phyloP scores from a whole-genome alignment of 2,888 invertebrate species.

The Drosophila diplacantha region DNA sequence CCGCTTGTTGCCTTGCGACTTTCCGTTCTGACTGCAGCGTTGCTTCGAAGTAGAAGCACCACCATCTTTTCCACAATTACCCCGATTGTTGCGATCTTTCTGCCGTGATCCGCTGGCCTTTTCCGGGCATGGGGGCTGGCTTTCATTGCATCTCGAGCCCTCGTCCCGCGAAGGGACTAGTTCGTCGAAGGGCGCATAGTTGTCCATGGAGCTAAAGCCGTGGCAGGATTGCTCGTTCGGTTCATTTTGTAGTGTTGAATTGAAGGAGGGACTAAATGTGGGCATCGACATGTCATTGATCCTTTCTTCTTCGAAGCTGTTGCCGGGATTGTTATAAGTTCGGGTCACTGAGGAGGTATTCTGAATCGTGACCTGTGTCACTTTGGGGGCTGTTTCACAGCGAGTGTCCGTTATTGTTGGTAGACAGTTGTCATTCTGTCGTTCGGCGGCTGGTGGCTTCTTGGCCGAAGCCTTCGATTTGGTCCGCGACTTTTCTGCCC shows the following conservation, averaged over 20 bases:
- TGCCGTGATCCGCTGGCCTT: not conserved
- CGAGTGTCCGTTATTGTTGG: not conserved
- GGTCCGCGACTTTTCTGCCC: too few relatives aligned
- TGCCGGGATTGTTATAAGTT: not conserved
- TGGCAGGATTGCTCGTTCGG: constrained; percentile 16
- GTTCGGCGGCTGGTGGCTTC: not conserved
- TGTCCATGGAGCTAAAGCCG: constrained; percentile 51
- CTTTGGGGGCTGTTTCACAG: not conserved
- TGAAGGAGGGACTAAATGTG: constrained; percentile 12
- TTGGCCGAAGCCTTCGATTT: not conserved
- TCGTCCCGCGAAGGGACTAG: constrained; percentile 9
- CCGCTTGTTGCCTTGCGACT: constrained; percentile 4
- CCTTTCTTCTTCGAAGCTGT: not conserved
- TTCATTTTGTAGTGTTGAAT: constrained; percentile 9
- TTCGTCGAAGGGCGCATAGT: constrained; percentile 48
- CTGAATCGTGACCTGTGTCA: constrained; percentile 13
- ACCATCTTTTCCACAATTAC: not conserved
- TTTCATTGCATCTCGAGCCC: constrained; percentile 4
- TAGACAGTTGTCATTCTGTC: not conserved
- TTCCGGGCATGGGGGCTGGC: constrained; percentile 10
- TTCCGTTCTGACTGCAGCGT: not conserved
- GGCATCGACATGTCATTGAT: constrained; percentile 17
- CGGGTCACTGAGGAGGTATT: constrained; percentile 26
- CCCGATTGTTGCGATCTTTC: not conserved
- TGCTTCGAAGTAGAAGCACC: not conserved